Base-by-base conservation (phyloP, 2,888 invertebrate species). In the Leucophora obtusa region DNA sequence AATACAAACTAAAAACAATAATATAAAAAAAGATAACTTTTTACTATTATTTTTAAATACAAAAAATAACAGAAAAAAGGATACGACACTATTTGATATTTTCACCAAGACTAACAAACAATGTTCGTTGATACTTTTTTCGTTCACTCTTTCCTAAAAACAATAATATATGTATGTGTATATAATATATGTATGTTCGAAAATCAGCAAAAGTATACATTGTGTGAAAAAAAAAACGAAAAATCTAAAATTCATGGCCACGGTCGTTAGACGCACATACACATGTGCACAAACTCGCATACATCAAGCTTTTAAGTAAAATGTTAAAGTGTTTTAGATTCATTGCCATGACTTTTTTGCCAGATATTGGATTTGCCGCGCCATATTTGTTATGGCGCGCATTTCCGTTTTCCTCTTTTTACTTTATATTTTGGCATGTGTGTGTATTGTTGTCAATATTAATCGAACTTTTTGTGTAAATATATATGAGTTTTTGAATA, bases 191-290 rank as follows among this genome's bases (percentile, higher is more conserved):
- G 28, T 28, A 28, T 28, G 28, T 28, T 28, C 10, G 17, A 50
- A 33, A 43, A 56, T 63, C 56, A 56, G 24, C 28, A 51, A 58
- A 18, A 35, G 21, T 54, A 62, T 54, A 65, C 28, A 28, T 18
- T 47, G 35, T 50, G 6, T 38, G 10, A 6, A 59, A 53, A 33
- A 6, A 59, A 53, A 33, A 21, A 53, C 15, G 18, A 18, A 33
- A 53, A 53, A 38, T 81, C 54, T 70, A 77, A 81, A 73, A 77
- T 81, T 81, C 81, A 81, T 81, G 81, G 81, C 73, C 77, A 73
- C 73, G 81, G 77, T 54, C 73, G 58, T 43, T 53, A 76, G 50
- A 75, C 24, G 56, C 50, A 76, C 17, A 17, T 15, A 75, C 33
- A 15, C 33, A 71, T n/a, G 69, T 15, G 10, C 43, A 71, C 17